Conservation (phyloP, 35 echinoderm and acorn worm species). For the Nesometra sesokonis region DNA sequence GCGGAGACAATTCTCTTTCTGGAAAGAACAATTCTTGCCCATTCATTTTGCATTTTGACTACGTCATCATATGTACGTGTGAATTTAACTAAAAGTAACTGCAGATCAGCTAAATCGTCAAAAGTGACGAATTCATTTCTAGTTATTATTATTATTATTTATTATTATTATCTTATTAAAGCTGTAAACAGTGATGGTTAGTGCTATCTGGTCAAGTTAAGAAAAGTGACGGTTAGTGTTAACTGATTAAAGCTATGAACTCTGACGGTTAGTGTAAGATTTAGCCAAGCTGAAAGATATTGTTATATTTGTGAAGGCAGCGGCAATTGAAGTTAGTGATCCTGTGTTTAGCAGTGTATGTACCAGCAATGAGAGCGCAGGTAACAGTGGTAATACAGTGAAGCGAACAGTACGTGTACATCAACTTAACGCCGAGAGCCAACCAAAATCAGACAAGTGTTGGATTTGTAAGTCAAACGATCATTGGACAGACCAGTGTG, state of each 20-base stretch:
- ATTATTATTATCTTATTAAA: no score
- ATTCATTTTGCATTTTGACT: no score
- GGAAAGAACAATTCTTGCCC: no score
- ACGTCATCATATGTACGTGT: no score
- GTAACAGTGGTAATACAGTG: not conserved
- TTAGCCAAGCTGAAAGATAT: not conserved
- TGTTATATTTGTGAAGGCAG: conserved; percentile 1
- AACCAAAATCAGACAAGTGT: not conserved
- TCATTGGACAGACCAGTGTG: not conserved
- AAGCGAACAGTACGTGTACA: not conserved
- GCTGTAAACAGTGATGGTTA: not conserved
- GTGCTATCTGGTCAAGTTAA: not conserved
- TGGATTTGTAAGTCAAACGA: not conserved
- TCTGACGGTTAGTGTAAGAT: no score
- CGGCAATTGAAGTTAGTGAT: conserved; percentile 7
- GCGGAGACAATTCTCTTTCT: no score
- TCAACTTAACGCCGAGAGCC: not conserved
- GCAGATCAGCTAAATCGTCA: no score
- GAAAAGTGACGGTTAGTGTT: not conserved
- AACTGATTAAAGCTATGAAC: no score
- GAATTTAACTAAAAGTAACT: no score
- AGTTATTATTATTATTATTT: no score
- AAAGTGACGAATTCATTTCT: no score
- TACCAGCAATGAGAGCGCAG: no score
- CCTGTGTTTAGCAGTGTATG: not conserved